These are phyloP conservation scores for Amblyjoppa proteus DNA, from an alignment of 2,888 invertebrate species.

Conservation along the genomic window DNA sequence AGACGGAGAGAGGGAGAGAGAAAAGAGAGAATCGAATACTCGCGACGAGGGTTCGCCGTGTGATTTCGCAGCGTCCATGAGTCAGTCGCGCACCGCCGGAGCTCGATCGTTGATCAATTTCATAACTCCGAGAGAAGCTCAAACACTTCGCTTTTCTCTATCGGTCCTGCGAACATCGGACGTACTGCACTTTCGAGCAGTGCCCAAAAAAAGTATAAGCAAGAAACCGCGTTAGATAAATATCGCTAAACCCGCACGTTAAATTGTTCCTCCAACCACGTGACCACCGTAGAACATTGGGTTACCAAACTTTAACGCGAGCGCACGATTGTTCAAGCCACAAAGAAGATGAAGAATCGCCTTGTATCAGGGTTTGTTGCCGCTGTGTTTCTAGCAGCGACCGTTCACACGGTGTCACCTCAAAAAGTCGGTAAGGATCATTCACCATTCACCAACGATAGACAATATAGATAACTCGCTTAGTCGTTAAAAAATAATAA, in stretches of 20 bases:
- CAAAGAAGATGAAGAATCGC: constrained; percentile 45
- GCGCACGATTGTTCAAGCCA: not conserved
- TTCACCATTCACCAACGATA: not conserved
- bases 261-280: not conserved
- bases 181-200: not conserved
- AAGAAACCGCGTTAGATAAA: not conserved
- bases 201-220: not conserved
- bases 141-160: not conserved
- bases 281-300: not conserved
- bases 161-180: not conserved
- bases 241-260: not conserved
- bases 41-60: constrained; percentile 58
- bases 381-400: constrained; percentile 11
- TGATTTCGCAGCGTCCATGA: constrained; percentile 67
- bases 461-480: too few relatives aligned
- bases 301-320: not conserved
- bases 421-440: constrained; percentile 42
- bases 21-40: constrained; percentile 36
- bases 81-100: constrained; percentile 73
- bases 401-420: constrained; percentile 15
- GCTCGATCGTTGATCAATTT: constrained; percentile 70
- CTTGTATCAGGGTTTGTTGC: constrained; percentile 2
- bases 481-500: not conserved
- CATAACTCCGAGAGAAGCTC: constrained; percentile 21
- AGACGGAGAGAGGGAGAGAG: constrained; percentile 1